phyloP scores from a whole-genome alignment of 53 echinoderm and acorn worm genomes.

The Stichopus horrens region DNA sequence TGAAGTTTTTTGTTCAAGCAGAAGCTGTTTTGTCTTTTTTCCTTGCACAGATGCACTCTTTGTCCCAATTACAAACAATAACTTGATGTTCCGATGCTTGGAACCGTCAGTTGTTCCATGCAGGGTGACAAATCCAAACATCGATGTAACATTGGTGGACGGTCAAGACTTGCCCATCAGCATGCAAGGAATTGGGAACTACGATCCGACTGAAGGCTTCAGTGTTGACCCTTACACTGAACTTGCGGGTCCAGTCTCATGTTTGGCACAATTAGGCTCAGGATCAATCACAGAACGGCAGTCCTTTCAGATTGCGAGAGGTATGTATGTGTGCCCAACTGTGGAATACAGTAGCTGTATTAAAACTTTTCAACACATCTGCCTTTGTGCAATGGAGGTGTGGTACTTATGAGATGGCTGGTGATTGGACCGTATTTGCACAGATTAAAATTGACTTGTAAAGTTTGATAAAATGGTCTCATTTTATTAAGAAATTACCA shows the following conservation, averaged over 20 bases:
- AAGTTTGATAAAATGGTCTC: too few relatives aligned
- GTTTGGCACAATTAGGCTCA: conserved; percentile 1
- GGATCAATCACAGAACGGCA: background rate
- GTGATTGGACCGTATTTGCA: too few relatives aligned
- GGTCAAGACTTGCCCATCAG: background rate
- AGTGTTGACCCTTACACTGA: background rate
- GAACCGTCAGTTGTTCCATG: conserved; percentile 65
- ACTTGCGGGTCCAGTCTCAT: conserved; percentile 28
- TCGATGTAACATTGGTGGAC: conserved; percentile 31
- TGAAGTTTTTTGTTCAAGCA: too few relatives aligned
- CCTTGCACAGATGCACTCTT: background rate
- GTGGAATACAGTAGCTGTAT: too few relatives aligned
- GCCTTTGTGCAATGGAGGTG: too few relatives aligned
- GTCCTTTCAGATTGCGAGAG: conserved; percentile 19
- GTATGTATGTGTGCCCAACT: background rate
- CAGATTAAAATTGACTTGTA: too few relatives aligned
- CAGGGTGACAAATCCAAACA: conserved; percentile 60
- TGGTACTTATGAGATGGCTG: too few relatives aligned
- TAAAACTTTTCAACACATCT: too few relatives aligned
- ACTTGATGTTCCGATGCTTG: conserved; percentile 1
- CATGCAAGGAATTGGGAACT: background rate
- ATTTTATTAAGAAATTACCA: too few relatives aligned
- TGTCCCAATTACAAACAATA: background rate
- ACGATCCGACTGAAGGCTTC: conserved; percentile 28
- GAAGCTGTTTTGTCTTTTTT: background rate